These are phyloP conservation scores for Siniperca obscura DNA, from an alignment of 2,797 vertebrate species.

Conservation along the genomic window DNA sequence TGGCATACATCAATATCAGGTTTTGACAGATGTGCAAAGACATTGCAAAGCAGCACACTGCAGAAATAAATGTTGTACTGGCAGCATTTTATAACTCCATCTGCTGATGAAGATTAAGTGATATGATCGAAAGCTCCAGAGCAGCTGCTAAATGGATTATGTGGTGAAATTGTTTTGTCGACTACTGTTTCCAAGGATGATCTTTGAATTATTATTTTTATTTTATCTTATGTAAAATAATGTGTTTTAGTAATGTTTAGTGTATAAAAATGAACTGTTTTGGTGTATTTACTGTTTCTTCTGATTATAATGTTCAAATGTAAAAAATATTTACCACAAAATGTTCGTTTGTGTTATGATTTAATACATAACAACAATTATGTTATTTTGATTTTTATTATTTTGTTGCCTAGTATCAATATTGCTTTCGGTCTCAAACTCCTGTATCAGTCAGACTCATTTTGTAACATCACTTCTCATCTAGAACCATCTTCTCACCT, in stretches of 20 bases:
- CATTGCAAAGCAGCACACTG: neutral
- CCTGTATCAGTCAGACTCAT: neutral
- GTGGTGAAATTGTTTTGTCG: too few species aligned
- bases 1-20: too few species aligned
- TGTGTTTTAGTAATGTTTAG: neutral
- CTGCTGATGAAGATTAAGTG: too few species aligned
- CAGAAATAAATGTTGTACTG: too few species aligned
- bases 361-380: neutral
- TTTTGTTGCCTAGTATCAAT: neutral
- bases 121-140: too few species aligned
- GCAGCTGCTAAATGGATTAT: too few species aligned
- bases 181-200: neutral
- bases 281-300: too few species aligned
- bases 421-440: neutral
- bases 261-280: too few species aligned
- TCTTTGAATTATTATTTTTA: too few species aligned
- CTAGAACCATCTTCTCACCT: slow-evolving; percentile 52
- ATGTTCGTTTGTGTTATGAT: neutral
- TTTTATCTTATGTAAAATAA: neutral
- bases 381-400: neutral
- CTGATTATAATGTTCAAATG: too few species aligned
- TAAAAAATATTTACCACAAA: too few species aligned
- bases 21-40: neutral
- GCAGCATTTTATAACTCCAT: too few species aligned
- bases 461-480: neutral